Evolutionary conservation across 1,140 invertebrate species (phyloP), one percentile per base, ranked within the genome.

Genomic region (Lordiphosa mommai): DNA sequence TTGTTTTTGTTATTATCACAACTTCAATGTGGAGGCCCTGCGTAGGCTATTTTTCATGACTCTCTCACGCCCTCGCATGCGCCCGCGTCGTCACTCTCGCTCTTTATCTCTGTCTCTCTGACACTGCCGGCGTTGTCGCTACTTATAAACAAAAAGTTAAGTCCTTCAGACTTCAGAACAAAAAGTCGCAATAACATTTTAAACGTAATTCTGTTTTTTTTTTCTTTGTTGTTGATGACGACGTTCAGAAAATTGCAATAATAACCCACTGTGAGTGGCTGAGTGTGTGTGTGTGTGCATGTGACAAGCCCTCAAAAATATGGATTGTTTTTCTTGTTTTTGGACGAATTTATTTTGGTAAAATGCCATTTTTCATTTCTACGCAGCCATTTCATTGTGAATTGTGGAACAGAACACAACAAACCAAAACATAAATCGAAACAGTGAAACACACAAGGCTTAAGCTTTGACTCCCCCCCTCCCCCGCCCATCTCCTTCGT

Each of bases 351-450:
- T 41, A 46, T 72, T 73, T 84, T 80, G 76, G 76, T 82, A 76
- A 70, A 82, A 56, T 76, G 76, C 71, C 76, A 82, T 72, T 61
- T 61, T 79, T 68, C 57, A 67, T 71, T 67, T 67, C 64, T 77
- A 67, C 69, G 67, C 73, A 76, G 67, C 73, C 71, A 59, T 55
- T 38, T 13, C 20, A 37, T 30, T 23, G 20, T 23, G 20, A 23
- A 23, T 23, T 23, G 20, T 23, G 20, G 20, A 23, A 23, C 52
- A 43, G 56, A 65, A 57, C 61, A 40, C 69, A 65, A 67, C 38
- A 65, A 30, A 23, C 4, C 14, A 13, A n/a, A 23, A 44, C 23
- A 61, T 23, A 40, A 29, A 13, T 43, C 29, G 13, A 7, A 8
- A 34, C 8, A 43, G 1, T 2, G 3, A 8, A 14, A 7, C 17